Base-by-base conservation (phyloP, 2,113 vertebrate species). In the Psettodes erumei region DNA sequence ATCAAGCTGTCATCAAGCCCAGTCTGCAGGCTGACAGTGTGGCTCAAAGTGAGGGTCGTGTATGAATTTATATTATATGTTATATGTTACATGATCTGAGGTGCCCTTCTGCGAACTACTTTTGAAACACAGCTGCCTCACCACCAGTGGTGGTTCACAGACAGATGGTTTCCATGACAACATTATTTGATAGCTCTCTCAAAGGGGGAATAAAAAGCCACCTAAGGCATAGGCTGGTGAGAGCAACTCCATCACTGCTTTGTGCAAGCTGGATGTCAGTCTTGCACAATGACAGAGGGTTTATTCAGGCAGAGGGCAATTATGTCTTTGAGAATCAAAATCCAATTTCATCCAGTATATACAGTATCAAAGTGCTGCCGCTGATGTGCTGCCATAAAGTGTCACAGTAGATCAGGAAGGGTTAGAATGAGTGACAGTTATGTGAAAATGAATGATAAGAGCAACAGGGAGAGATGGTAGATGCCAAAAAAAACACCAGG, bases 131-230 rank as follows among this genome's bases (percentile, higher is more conserved):
- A 76, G 67, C 53, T 28, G 23, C 72, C 53, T 85, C 59, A 55
- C 75, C 75, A 86, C 68, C 73, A 81, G 64, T 83, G 81, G 62
- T 83, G 62, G 45, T 67, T 84, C 84, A 61, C 70, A 81, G 66
- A 81, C 54, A 61, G 79, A 84, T 80, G 75, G 87, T 90, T 90
- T 89, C 90, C 78, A 88, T 91, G 89, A 84, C 83, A 90, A 88
- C 86, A 2, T 79, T 76, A 80, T 90, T 84, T 89, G 81, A 89
- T 82, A 85, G 82, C 72, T 55, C 66, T 38, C 63, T 81, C 47
- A 87, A 91, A 75, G 62, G 50, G 42, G 62, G 50, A 81, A 85
- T 84, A 73, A 79, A 90, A 86, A 86, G 80, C 50, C 69, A 79
- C 21, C 81, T 87, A 90, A 90, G 75, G 78, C 63, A 85, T 85